Evolutionary conservation across 2,797 vertebrate species (phyloP).

Genomic region (Galago senegalensis): DNA sequence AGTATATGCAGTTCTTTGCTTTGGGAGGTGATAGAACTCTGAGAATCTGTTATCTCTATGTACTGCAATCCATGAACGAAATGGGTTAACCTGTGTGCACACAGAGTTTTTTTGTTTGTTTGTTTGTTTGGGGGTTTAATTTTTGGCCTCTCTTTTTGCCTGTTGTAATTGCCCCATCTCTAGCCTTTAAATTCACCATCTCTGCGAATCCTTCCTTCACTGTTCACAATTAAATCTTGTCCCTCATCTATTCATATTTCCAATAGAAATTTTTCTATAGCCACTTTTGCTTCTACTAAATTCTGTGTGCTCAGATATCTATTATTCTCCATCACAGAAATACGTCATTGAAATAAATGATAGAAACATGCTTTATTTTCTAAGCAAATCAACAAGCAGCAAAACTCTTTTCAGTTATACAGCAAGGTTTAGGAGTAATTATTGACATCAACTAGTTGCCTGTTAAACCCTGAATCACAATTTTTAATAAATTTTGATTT

Average conservation of each 20-base stretch:
- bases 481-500: not conserved
- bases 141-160: not conserved
- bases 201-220: not conserved
- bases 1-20: not conserved
- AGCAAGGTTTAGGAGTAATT: not conserved
- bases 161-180: not conserved
- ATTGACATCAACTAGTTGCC: not conserved
- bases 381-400: not conserved
- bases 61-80: too few relatives aligned
- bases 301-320: not conserved
- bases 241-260: not conserved
- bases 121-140: not conserved
- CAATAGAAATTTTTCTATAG: not conserved
- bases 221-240: not conserved
- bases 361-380: conserved; percentile 13
- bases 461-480: not conserved
- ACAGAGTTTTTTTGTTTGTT: not conserved
- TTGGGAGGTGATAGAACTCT: not conserved
- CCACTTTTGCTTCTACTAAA: not conserved
- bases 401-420: not conserved
- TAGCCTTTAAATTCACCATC: not conserved
- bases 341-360: not conserved
- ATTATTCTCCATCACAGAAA: not conserved
- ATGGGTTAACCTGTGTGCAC: not conserved
- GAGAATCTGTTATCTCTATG: not conserved